Conservation (phyloP, 2,888 invertebrate genomes). For the Ochropleura plecta region DNA sequence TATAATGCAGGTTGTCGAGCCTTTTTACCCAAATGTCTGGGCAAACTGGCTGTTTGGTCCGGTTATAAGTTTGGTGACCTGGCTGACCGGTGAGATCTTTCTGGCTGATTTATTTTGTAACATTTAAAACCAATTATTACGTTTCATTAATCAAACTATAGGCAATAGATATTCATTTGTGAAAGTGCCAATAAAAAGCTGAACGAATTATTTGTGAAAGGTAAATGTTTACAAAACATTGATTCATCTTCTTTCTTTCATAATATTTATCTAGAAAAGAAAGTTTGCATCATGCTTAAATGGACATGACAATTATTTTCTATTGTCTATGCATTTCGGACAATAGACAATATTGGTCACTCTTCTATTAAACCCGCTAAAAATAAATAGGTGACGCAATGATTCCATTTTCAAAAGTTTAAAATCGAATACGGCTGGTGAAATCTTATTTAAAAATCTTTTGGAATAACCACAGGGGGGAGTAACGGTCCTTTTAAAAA, state of each 20-base stretch:
- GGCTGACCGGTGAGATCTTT: background rate
- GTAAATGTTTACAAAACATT: constrained; percentile 18
- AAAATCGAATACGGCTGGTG: constrained; percentile 23
- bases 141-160: background rate
- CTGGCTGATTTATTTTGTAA: background rate
- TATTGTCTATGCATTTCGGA: background rate
- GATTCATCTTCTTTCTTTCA: constrained; percentile 34
- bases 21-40: no score
- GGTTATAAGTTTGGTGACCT: no score
- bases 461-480: constrained; percentile 2
- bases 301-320: background rate
- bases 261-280: constrained; percentile 25
- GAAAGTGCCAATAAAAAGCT: constrained; percentile 50
- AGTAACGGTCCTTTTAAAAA: constrained; percentile 29
- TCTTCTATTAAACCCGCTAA: constrained; percentile 1
- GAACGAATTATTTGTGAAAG: constrained; percentile 47
- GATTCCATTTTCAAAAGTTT: constrained; percentile 35
- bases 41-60: no score
- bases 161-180: constrained; percentile 12
- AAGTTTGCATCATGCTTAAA: constrained; percentile 19
- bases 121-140: background rate
- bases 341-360: constrained; percentile 14
- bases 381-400: background rate
- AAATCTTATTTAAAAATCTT: constrained; percentile 6
- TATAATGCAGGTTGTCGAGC: no score